Evolutionary conservation across 2,888 invertebrate genomes (phyloP), one percentile per base, ranked within the genome.

Genomic region (Ceriagrion tenellum): DNA sequence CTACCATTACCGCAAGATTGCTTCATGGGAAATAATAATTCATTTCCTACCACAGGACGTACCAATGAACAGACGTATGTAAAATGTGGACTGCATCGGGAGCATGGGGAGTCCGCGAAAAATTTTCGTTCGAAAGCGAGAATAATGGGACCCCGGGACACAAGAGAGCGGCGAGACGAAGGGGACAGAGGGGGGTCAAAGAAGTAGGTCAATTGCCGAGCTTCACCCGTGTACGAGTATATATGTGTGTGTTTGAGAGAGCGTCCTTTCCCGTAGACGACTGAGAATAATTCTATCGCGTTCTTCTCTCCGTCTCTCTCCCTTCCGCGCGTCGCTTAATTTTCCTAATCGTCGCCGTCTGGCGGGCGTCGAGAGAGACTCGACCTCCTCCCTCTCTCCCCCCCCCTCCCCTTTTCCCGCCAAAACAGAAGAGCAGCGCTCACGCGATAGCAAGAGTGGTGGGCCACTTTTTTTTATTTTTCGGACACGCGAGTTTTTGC

Each of bases 331-430:
- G 81, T 35, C 81, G 81, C 30, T 81, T 81, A 81, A 81, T 81
- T 81, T 81, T 81, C 81, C 81, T 81, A 35, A 81, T 81, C 81
- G 81, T 35, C 81, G 81, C 81, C 81, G 35, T 81, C 81, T 35
- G 81, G 30, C 81, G 81, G 81, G 81, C 30, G 81, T 81, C 81
- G 81, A 35, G 81, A 18, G 81, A 30, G 30, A 30, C 30, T 13
- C 16, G 81, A 47, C 47, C 47, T 8, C 47, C 47, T 8, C 47
- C 47, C 47, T 8, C 47, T 8, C 47, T 8, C 47, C 47, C 47
- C 47, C 47, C 47, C 8, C 47, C 47, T 47, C 47, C 47, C 18
- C 35, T 30, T 12, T 16, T 0, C 81, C 26, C 81, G 81, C 74
- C 23, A 23, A 20, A 69, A 69, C 69, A 69, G 69, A 69, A 69